Conservation (phyloP, 2,113 vertebrate genomes). For the Pelecanus crispus region DNA sequence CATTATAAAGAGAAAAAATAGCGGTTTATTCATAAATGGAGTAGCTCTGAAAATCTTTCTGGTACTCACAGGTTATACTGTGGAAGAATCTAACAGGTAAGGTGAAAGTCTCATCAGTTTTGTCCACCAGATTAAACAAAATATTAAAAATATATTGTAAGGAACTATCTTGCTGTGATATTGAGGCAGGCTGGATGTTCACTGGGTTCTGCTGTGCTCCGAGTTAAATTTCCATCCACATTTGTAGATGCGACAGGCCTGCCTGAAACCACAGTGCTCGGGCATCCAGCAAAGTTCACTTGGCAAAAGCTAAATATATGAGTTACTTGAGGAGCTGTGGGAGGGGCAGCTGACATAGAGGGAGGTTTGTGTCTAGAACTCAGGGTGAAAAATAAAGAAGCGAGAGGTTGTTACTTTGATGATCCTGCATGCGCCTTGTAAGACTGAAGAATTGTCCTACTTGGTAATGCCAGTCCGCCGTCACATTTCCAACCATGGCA, state of each 20-base stretch:
- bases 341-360: neutral
- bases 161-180: neutral
- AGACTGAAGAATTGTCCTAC: neutral
- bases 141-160: neutral
- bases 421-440: neutral
- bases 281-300: neutral
- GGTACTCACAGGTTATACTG: neutral
- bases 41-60: neutral
- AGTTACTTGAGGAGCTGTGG: neutral
- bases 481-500: accelerated
- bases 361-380: neutral
- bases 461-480: neutral
- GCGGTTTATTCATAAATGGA: neutral
- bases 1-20: neutral
- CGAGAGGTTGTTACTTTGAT: neutral
- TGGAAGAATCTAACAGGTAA: neutral
- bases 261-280: neutral
- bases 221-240: neutral
- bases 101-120: neutral
- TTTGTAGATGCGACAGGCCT: neutral
- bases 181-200: neutral
- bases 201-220: neutral
- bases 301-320: neutral
- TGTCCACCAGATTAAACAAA: neutral
- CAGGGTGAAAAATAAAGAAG: neutral